A percentile compares a stretch with the other conserved stretches of the same genome.
These are phyloP conservation scores for Thunnus maccoyii DNA, from an alignment of 2,113 vertebrate genomes.

Conservation along the genomic window DNA sequence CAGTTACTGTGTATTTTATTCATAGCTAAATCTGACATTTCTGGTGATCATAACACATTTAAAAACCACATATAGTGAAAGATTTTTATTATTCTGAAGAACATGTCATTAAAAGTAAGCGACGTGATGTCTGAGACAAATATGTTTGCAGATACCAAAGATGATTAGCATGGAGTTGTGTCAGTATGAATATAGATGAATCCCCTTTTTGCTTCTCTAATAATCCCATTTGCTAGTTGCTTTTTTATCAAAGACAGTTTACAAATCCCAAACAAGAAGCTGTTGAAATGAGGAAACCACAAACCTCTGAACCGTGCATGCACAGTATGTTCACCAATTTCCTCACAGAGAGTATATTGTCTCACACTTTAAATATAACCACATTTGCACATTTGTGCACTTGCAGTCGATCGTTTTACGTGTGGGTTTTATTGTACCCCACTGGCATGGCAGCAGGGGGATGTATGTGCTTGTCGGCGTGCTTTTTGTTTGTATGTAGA, in stretches of 20 bases:
- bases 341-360: neutral
- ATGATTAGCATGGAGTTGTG: neutral
- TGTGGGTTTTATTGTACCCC: constrained; percentile 70
- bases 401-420: constrained; percentile 49
- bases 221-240: neutral
- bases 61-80: neutral
- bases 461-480: constrained; percentile 25
- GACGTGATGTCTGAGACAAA: neutral
- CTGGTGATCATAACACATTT: neutral
- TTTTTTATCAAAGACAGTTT: constrained; percentile 8
- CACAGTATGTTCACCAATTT: neutral
- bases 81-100: neutral
- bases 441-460: constrained; percentile 44
- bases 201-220: neutral
- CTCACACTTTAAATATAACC: constrained; percentile 42
- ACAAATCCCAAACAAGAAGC: neutral
- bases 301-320: constrained; percentile 20
- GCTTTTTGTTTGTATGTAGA: constrained; percentile 75
- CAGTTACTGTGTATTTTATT: constrained; percentile 10
- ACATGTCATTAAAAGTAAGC: neutral
- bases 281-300: constrained; percentile 10
- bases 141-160: neutral
- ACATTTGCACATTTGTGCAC: constrained; percentile 35
- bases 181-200: neutral
- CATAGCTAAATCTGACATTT: neutral